Evolutionary conservation across 2,888 invertebrate genomes (phyloP).

Genomic region (Fragum fragum): DNA sequence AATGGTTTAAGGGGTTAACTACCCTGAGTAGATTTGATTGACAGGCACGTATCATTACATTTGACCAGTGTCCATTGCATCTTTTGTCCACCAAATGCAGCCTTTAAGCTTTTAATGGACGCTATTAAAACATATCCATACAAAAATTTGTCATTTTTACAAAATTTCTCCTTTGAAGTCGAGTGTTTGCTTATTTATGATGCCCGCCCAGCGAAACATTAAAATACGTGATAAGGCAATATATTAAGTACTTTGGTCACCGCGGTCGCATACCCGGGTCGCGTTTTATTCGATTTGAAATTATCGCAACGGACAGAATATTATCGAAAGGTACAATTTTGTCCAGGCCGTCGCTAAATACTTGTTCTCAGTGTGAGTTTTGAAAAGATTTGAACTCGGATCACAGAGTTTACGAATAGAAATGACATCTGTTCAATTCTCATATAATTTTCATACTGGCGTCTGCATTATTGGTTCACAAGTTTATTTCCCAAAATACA

Average conservation of each 20-base stretch:
- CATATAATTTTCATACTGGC: conserved; percentile 5
- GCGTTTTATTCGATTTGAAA: conserved; percentile 14
- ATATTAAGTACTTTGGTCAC: conserved; percentile 24
- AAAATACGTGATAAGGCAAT: conserved; percentile 30
- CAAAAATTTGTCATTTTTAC: conserved; percentile 29
- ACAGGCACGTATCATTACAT: conserved; percentile 18
- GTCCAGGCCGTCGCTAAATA: conserved; percentile 2
- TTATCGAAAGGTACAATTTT: conserved; percentile 8
- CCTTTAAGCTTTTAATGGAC: conserved; percentile 30
- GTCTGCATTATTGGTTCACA: not conserved
- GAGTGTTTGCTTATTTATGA: conserved; percentile 30
- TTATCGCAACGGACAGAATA: conserved; percentile 4
- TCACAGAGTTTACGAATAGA: not conserved
- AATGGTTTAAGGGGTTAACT: not conserved
- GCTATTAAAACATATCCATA: conserved; percentile 22
- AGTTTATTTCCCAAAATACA: too few relatives aligned
- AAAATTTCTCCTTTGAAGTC: conserved; percentile 23
- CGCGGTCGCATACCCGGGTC: not conserved
- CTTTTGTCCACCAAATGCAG: conserved; percentile 20
- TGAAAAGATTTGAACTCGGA: conserved; percentile 1
- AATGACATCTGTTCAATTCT: conserved; percentile 24
- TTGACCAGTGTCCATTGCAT: conserved; percentile 25
- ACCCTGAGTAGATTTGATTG: not conserved
- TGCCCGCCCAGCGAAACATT: conserved; percentile 32
- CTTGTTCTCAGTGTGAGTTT: not conserved